These are phyloP conservation scores for Candidula unifasciata DNA, from an alignment of 2,888 invertebrate genomes.

Conservation along the genomic window DNA sequence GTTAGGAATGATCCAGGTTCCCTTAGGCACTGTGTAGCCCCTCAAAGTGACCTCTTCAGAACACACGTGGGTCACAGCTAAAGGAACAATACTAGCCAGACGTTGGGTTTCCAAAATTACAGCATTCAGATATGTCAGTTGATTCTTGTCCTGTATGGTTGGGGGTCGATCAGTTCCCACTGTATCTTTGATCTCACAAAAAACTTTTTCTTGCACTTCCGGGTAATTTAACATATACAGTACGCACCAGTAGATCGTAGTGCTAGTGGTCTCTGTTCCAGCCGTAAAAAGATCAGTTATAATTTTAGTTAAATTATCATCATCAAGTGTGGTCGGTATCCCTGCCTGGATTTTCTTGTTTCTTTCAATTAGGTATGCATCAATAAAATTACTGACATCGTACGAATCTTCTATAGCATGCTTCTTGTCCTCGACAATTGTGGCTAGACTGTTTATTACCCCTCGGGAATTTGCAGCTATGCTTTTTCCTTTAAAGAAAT, in stretches of 20 bases:
- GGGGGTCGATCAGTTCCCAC: neutral
- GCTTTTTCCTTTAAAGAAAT: neutral
- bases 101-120: constrained; percentile 4
- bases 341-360: neutral
- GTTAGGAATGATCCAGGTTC: neutral
- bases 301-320: neutral
- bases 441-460: neutral
- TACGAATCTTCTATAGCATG: too few relatives aligned
- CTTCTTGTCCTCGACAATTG: neutral
- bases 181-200: neutral
- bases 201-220: neutral
- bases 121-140: neutral
- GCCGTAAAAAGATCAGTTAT: neutral
- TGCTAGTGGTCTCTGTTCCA: neutral
- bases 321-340: neutral
- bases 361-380: neutral
- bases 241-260: neutral
- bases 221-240: neutral
- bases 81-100: neutral
- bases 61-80: neutral
- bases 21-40: neutral
- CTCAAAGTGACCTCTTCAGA: neutral
- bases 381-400: neutral
- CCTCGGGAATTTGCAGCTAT: neutral
- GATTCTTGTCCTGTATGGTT: neutral